Evolutionary conservation across 2,888 invertebrate genomes (phyloP), one percentile per base, ranked within the genome.

Genomic region (Leucophora obtusa): DNA sequence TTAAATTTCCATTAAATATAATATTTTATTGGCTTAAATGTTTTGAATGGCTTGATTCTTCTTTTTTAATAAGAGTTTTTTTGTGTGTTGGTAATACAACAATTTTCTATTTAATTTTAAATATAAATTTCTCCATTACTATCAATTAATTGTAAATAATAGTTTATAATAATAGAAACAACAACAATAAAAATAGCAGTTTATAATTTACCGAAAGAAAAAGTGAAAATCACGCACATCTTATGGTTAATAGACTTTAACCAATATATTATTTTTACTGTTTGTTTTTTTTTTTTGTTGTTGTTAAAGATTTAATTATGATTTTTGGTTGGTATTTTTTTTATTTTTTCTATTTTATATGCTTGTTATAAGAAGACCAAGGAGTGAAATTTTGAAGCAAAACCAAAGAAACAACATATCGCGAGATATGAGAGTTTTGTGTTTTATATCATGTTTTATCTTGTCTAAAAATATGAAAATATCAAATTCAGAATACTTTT

Each of bases 171-270:
- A 60, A 60, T 43, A 24, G 43, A 59, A 15, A 18, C 7, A 11
- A 43, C 14, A 43, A 24, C n/a, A 50, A 62, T 6, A 28, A 11
- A 43, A 18, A 35, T 7, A 28, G 7, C 7, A 53, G 7, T 4
- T n/a, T n/a, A 38, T 15, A 71, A 51, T 62, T 62, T 35, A 47
- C 18, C 53, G 66, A 78, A 78, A 76, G 60, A 72, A 78, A 78
- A 78, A 78, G 77, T 78, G 66, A 72, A 78, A 72, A 58, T 63
- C 58, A 70, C 50, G 63, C 65, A 63, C 63, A 70, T 15, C 18
- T 65, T 10, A 65, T 65, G 59, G 10, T 63, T 35, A 70, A 63
- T 77, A 65, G 65, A 71, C 54, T 77, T 43, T 63, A 63, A 72
- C 63, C 54, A 56, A 28, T 56, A 50, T 56, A 47, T 17, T 54